Evolutionary conservation across 1,140 invertebrate genomes (phyloP), one percentile per base, ranked within the genome.

Genomic region (Phthorimaea operculella): DNA sequence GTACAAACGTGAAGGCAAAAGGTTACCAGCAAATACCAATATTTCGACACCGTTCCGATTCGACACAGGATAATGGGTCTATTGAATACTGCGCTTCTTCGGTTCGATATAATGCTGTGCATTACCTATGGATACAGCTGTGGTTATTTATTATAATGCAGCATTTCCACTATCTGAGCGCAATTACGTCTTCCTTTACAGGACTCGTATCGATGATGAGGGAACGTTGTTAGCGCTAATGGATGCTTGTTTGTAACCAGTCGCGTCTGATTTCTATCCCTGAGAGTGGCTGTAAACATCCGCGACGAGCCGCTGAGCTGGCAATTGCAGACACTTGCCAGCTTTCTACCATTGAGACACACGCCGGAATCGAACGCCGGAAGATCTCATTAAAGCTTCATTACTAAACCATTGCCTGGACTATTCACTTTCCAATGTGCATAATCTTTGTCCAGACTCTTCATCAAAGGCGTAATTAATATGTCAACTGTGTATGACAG

Each of bases 341-440:
- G 65, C 72, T 77, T 75, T 74, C 68, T 71, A 68, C 58, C 69
- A 62, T 66, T 62, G 8, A 47, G 45, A 28, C 18, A 28, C 17
- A 28, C 53, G 63, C 62, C 68, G 72, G 69, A 76, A 70, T 64
- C 64, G 57, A 57, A 50, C 51, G 62, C 62, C 74, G 76, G 73
- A 76, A 72, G 74, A 70, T 68, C 66, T 70, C 65, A 80, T 80
- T 77, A 79, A 71, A 79, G 68, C 71, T 70, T 77, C 70, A 74
- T 79, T 78, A 73, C 69, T 53, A 58, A 58, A 66, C 69, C 65
- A 67, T 73, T 64, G 68, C 66, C 70, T 64, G 66, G 66, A 53
- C 49, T 45, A 56, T 36, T 39, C 3, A 50, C 57, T 56, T 62
- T 62, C 50, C 44, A 36, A 58, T 58, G 21, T 28, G 21, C 21